Conservation (phyloP, 1,140 invertebrate genomes). For the Limonius californicus region DNA sequence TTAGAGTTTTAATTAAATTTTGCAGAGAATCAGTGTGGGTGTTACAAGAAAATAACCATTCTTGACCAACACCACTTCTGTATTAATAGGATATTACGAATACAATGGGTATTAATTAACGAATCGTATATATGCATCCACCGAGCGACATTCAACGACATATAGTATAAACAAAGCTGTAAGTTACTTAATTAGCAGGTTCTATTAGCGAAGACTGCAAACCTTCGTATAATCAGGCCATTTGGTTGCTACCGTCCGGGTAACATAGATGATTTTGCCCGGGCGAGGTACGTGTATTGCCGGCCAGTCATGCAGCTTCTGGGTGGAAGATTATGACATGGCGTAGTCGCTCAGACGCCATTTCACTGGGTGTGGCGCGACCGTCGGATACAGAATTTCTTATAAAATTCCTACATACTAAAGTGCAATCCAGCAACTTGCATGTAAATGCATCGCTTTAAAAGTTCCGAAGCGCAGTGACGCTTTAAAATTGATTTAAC, state of each 20-base stretch:
- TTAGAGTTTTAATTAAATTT: background rate
- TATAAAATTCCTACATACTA: background rate
- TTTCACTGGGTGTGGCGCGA: slow-evolving; percentile 22
- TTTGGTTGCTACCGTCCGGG: slow-evolving; percentile 15
- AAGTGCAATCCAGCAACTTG: background rate
- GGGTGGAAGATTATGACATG: slow-evolving; percentile 13
- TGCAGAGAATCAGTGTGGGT: slow-evolving; percentile 8
- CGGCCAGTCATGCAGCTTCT: slow-evolving; percentile 15
- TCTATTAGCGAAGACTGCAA: slow-evolving; percentile 5
- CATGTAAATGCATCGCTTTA: background rate
- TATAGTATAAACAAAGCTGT: slow-evolving; percentile 17
- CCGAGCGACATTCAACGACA: slow-evolving; percentile 2
- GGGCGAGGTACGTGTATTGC: slow-evolving; percentile 16
- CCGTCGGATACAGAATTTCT: slow-evolving; percentile 21
- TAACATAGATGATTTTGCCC: slow-evolving; percentile 9
- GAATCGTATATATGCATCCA: slow-evolving; percentile 3
- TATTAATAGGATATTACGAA: slow-evolving; percentile 6
- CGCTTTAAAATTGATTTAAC: background rate
- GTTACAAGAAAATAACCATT: slow-evolving; percentile 18
- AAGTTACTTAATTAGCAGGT: slow-evolving; percentile 19
- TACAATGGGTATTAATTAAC: slow-evolving; percentile 12
- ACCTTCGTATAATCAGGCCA: slow-evolving; percentile 21
- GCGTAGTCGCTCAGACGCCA: slow-evolving; percentile 22
- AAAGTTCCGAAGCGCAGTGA: background rate
- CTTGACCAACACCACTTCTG: slow-evolving; percentile 9